Conservation (phyloP, 2,888 invertebrate genomes). For the Drosophila austrosaltans region DNA sequence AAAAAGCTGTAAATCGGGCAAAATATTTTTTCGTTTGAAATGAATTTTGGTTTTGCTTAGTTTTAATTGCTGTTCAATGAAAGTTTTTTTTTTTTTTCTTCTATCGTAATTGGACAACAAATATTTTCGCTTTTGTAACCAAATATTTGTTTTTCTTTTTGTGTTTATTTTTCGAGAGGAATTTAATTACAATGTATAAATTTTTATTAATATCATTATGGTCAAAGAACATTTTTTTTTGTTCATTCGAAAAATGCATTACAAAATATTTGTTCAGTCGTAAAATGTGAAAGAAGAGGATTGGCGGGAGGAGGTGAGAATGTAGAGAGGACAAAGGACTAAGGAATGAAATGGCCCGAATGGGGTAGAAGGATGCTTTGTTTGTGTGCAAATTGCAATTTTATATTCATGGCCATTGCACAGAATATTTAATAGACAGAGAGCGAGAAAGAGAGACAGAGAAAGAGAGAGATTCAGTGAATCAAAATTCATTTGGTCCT, state of each 20-base stretch:
- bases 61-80: conserved; percentile 69
- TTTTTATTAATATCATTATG: conserved; percentile 45
- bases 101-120: conserved; percentile 64
- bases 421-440: conserved; percentile 39
- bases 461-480: conserved; percentile 10
- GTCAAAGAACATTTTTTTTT: conserved; percentile 14
- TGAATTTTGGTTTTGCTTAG: conserved; percentile 74
- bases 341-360: background rate
- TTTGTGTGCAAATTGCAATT: conserved; percentile 44
- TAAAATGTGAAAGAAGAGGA: background rate
- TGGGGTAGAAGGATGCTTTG: conserved; percentile 21
- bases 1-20: background rate
- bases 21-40: conserved; percentile 40
- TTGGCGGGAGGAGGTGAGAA: conserved; percentile 8
- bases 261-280: conserved; percentile 27
- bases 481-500: conserved; percentile 34
- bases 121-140: conserved; percentile 53
- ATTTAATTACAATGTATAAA: conserved; percentile 8
- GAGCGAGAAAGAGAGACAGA: background rate
- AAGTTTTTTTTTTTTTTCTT: conserved; percentile 4
- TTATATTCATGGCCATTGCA: conserved; percentile 39
- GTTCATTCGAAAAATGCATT: conserved; percentile 20
- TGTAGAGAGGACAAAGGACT: background rate
- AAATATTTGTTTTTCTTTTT: conserved; percentile 43
- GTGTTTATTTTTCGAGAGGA: conserved; percentile 10